A percentile compares a stretch with the other conserved stretches of the same genome.
Evolutionary conservation across 2,888 invertebrate genomes (phyloP).

Genomic region (Odontomyia ornata): DNA sequence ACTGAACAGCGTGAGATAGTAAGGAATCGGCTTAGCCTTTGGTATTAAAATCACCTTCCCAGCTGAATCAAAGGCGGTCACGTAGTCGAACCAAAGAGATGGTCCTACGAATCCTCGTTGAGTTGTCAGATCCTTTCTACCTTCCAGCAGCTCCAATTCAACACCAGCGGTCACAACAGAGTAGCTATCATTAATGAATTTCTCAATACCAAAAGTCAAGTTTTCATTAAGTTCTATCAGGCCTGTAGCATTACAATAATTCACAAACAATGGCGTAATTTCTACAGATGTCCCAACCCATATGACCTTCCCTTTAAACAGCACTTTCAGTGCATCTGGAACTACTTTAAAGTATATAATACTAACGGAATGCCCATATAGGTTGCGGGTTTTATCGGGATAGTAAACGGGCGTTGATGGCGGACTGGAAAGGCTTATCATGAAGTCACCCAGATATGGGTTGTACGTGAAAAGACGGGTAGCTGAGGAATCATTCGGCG

Average conservation of each 20-base stretch:
- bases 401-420: background rate
- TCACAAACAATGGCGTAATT: background rate
- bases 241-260: background rate
- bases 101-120: background rate
- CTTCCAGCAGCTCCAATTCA: background rate
- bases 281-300: background rate
- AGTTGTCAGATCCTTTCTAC: background rate
- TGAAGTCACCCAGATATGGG: constrained; percentile 1
- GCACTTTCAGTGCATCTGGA: constrained; percentile 2
- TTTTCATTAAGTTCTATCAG: background rate
- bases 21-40: constrained; percentile 12
- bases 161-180: constrained; percentile 3
- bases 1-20: background rate
- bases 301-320: background rate
- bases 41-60: background rate
- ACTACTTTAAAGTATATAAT: background rate
- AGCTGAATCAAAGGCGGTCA: background rate
- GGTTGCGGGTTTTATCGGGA: constrained; percentile 23
- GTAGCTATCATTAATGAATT: constrained; percentile 8
- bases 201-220: constrained; percentile 7
- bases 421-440: background rate
- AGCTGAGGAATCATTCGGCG: background rate
- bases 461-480: background rate
- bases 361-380: background rate
- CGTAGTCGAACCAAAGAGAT: constrained; percentile 15